phyloP scores from a whole-genome alignment of 2,113 vertebrate genomes.

The Engystomops pustulosus region DNA sequence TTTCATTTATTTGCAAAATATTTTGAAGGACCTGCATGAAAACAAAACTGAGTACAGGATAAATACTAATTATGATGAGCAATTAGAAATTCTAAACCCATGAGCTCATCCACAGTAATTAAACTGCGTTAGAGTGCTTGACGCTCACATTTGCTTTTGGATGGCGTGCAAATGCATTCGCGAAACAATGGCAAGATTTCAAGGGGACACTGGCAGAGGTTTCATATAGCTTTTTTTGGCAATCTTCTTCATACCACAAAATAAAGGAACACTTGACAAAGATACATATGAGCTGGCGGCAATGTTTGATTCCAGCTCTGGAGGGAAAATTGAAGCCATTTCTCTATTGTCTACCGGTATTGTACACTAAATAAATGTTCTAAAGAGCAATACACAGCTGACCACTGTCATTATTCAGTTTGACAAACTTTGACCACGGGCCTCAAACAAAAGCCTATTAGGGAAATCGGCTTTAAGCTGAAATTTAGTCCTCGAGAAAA shows the following conservation, averaged over 20 bases:
- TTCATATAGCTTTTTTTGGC: constrained; percentile 22
- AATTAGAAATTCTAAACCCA: constrained; percentile 51
- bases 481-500: constrained; percentile 19
- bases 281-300: constrained; percentile 51
- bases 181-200: constrained; percentile 49
- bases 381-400: constrained; percentile 47
- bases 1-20: constrained; percentile 39
- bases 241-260: neutral
- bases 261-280: constrained; percentile 52
- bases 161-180: constrained; percentile 36
- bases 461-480: constrained; percentile 19
- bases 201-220: constrained; percentile 39
- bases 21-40: constrained; percentile 32
- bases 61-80: neutral
- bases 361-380: constrained; percentile 52
- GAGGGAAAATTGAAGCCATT: constrained; percentile 50
- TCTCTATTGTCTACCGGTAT: constrained; percentile 34
- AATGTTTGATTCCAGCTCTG: constrained; percentile 33
- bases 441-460: constrained; percentile 44
- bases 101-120: constrained; percentile 36
- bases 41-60: neutral
- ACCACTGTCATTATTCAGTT: constrained; percentile 51
- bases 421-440: constrained; percentile 50
- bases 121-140: constrained; percentile 10
- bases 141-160: constrained; percentile 34